Evolutionary conservation across 2,113 vertebrate species (phyloP).

Genomic region (Anhinga anhinga): DNA sequence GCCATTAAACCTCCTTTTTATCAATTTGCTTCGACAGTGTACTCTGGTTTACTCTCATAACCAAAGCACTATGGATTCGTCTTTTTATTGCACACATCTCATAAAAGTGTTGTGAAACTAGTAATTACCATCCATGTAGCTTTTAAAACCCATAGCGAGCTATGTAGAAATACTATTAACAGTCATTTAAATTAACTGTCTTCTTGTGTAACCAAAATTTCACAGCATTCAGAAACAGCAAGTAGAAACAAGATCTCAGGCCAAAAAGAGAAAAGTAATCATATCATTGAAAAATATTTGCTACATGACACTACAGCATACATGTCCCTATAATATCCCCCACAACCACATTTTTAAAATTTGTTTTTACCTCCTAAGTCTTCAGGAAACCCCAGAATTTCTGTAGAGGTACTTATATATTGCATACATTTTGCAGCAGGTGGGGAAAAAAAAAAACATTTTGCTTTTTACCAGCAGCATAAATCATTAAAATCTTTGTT

Average conservation of each 20-base stretch:
- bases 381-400: background rate
- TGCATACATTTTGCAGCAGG: background rate
- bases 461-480: background rate
- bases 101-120: background rate
- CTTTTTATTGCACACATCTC: background rate
- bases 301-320: background rate
- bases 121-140: background rate
- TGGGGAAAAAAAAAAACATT: background rate
- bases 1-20: background rate
- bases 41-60: background rate
- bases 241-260: background rate
- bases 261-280: background rate
- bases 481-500: constrained; percentile 46
- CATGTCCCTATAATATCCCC: background rate
- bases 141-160: background rate
- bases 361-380: background rate
- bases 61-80: background rate
- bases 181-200: background rate
- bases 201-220: background rate
- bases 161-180: background rate
- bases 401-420: background rate
- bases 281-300: background rate
- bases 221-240: background rate
- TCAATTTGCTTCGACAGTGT: background rate
- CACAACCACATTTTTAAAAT: background rate